Evolutionary conservation across 1,140 invertebrate species (phyloP).

Genomic region (Drosophila pandora): DNA sequence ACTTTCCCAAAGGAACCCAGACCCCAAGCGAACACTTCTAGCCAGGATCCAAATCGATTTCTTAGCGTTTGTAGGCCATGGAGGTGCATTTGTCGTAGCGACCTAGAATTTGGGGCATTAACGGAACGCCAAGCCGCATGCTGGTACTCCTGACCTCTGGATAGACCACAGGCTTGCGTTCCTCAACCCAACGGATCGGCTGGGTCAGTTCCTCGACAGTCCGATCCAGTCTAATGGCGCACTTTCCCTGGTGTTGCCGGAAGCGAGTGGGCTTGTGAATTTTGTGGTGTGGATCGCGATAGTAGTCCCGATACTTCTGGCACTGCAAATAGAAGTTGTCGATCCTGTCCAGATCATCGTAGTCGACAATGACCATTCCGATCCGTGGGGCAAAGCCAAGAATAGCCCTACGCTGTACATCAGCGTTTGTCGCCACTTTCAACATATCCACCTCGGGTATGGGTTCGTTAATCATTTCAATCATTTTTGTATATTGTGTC

Average conservation of each 20-base stretch:
- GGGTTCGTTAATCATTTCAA: constrained; percentile 20
- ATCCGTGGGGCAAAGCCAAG: constrained; percentile 65
- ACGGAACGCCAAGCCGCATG: constrained; percentile 43
- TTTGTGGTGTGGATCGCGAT: constrained; percentile 70
- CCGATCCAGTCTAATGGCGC: constrained; percentile 51
- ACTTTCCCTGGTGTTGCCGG: constrained; percentile 41
- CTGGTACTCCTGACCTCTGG: constrained; percentile 29
- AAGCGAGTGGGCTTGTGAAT: constrained; percentile 56
- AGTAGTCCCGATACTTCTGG: constrained; percentile 72
- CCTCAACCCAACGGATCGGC: constrained; percentile 41
- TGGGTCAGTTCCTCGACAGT: constrained; percentile 33
- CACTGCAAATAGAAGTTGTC: constrained; percentile 70
- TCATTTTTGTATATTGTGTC: constrained; percentile 3
- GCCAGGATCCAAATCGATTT: neutral
- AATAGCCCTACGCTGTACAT: constrained; percentile 39
- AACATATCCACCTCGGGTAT: constrained; percentile 72
- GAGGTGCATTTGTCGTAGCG: constrained; percentile 22
- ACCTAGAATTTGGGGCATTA: constrained; percentile 29
- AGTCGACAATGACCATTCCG: constrained; percentile 62
- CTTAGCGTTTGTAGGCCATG: constrained; percentile 56
- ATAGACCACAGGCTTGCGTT: constrained; percentile 36
- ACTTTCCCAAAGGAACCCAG: neutral
- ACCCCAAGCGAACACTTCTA: neutral
- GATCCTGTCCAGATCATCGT: constrained; percentile 59
- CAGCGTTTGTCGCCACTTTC: constrained; percentile 47